Percentiles rank a stretch among this genome's conserved stretches.
These are phyloP conservation scores for Stenopsyche tienmushanensis DNA, from an alignment of 1,140 invertebrate species.

Conservation along the genomic window DNA sequence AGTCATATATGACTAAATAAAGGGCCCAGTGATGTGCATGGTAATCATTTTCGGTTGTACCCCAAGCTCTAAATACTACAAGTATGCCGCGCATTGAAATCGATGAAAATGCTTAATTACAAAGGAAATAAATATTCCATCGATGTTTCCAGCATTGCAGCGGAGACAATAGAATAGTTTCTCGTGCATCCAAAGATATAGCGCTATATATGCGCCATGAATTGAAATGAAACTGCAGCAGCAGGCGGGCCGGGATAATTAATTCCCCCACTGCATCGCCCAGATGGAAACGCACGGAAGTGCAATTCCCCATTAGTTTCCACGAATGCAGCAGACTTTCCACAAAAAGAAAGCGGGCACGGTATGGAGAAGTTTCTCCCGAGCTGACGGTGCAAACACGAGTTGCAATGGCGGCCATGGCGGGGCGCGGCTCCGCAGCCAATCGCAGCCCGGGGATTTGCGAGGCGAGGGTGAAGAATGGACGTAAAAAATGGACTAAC, in stretches of 20 bases:
- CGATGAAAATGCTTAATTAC: too few species aligned
- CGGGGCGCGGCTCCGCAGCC: not conserved
- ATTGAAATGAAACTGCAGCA: too few species aligned
- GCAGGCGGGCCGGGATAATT: slow-evolving; percentile 19
- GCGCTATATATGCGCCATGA: too few species aligned
- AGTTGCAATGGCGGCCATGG: not conserved
- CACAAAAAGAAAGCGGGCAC: not conserved
- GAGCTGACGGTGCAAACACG: not conserved
- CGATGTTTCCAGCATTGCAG: too few species aligned
- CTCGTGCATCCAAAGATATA: too few species aligned
- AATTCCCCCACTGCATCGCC: slow-evolving; percentile 11
- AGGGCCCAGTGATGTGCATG: too few species aligned
- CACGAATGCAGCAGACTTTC: slow-evolving; percentile 12
- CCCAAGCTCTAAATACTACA: too few species aligned
- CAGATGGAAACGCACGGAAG: slow-evolving; percentile 19
- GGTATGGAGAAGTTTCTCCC: not conserved
- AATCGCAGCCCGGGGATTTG: slow-evolving; percentile 7
- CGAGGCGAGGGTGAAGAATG: not conserved
- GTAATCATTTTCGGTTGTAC: too few species aligned
- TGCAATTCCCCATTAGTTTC: slow-evolving; percentile 20
- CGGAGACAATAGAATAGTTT: too few species aligned
- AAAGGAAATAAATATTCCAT: too few species aligned
- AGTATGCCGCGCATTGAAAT: too few species aligned
- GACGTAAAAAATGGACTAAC: slow-evolving; percentile 4
- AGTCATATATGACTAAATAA: too few species aligned